Evolutionary conservation across 2,797 vertebrate species (phyloP).

Genomic region (Lutjanus campechanus): DNA sequence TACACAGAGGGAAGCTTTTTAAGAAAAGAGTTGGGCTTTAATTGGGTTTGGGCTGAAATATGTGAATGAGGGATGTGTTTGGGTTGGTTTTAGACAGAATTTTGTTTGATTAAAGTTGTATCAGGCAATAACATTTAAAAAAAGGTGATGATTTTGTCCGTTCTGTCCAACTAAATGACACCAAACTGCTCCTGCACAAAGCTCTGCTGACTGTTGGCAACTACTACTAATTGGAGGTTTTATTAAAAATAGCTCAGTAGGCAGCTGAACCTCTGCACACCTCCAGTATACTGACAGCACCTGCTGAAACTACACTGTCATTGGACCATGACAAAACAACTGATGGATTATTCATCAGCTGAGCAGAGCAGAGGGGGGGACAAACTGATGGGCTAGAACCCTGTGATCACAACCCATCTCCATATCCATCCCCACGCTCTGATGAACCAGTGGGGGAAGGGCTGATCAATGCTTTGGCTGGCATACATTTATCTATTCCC

Average conservation of each 20-base stretch:
- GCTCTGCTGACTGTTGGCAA: not conserved
- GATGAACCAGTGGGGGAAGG: conserved; percentile 30
- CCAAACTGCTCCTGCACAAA: not conserved
- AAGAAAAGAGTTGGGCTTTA: too few relatives aligned
- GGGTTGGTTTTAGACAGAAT: too few relatives aligned
- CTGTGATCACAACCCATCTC: conserved; percentile 54
- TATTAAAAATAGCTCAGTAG: not conserved
- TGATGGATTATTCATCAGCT: conserved; percentile 57
- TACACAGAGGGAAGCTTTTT: too few relatives aligned
- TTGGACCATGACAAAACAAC: not conserved
- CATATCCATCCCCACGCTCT: conserved; percentile 26
- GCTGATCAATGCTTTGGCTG: conserved; percentile 37
- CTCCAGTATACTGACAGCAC: conserved; percentile 6
- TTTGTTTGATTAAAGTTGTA: too few relatives aligned
- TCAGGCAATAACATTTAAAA: too few relatives aligned
- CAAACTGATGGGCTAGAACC: conserved; percentile 4
- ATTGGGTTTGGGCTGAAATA: too few relatives aligned
- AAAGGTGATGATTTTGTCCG: not conserved
- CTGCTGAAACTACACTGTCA: conserved; percentile 15
- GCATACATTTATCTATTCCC: conserved; percentile 23
- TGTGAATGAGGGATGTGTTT: too few relatives aligned
- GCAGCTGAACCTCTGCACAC: conserved; percentile 4
- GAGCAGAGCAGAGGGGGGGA: conserved; percentile 18
- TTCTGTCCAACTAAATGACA: not conserved
- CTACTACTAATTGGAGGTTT: not conserved